Base-by-base conservation (phyloP, 2,113 vertebrate species). In the Pseudonaja textilis region DNA sequence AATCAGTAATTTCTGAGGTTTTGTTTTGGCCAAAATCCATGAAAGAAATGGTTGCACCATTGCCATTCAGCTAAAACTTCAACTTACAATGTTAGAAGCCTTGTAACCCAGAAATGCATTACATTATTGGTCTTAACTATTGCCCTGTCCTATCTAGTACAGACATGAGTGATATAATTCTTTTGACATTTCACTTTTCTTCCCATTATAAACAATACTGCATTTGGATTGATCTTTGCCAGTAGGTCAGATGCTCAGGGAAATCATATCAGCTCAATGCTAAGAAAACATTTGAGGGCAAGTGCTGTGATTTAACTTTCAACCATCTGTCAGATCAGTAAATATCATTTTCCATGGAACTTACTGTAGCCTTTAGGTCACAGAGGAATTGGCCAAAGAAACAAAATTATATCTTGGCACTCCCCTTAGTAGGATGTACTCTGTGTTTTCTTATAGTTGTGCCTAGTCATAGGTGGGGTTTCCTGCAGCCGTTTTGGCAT, bases 361-460 rank as follows among this genome's bases (percentile, higher is more conserved):
- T 94, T 26, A 87, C 94, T 95, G 86, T 93, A 91, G 69, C 81
- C 91, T 93, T 57, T 89, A n/a, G 94, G 88, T 89, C 85, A 90
- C 90, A 92, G 94, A 1, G 91, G 52, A 93, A 93, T 93, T 92
- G 93, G 61, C 91, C 93, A 47, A 89, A 93, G 87, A 90, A 95
- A 86, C 50, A 57, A 95, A 61, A 85, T 74, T 45, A 47, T 81
- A 81, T 23, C 22, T 90, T 93, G 90, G 93, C 91, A 57, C 90
- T 56, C 89, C 89, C 47, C 90, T 88, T 64, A 9, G 91, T 25
- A 85, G 57, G 90, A 85, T 26, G 91, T 56, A 74, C 93, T 47
- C 50, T 93, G 50, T 59, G 45, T 85, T 93, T 92, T 54, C n/a
- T 89, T 96, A 93, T 88, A 95, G 95, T 92, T 85, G 87, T 26